Conservation (phyloP, 2,113 vertebrate genomes). For the Spea multiplicata region DNA sequence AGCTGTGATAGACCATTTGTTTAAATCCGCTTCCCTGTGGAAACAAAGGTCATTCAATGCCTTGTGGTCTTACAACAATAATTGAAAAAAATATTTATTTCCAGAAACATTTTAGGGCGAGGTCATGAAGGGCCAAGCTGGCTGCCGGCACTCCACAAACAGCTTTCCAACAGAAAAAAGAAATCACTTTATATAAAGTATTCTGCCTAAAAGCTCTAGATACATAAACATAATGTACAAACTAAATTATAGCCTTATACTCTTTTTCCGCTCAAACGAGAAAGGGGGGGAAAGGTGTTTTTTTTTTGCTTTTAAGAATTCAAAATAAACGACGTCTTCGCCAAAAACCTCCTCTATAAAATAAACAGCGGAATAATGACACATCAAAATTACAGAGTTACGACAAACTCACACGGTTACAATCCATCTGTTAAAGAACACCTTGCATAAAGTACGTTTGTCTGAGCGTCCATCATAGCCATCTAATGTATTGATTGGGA, state of each 20-base stretch:
- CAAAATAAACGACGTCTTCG: constrained; percentile 24
- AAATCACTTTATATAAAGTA: constrained; percentile 21
- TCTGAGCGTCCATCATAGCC: neutral
- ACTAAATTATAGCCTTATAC: neutral
- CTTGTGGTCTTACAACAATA: constrained; percentile 65
- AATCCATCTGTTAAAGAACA: neutral
- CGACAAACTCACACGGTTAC: no score
- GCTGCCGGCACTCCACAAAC: constrained; percentile 53
- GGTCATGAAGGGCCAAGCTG: constrained; percentile 63
- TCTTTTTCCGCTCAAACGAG: neutral
- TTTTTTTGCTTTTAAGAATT: constrained; percentile 22
- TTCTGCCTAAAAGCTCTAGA: constrained; percentile 16
- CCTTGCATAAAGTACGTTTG: neutral
- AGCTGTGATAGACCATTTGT: constrained; percentile 70
- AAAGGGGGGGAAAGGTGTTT: constrained; percentile 4
- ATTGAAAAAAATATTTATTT: constrained; percentile 50
- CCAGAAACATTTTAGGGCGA: constrained; percentile 51
- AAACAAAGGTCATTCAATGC: constrained; percentile 71
- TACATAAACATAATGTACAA: constrained; percentile 30
- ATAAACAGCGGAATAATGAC: neutral
- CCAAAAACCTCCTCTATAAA: constrained; percentile 7
- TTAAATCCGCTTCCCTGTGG: constrained; percentile 74
- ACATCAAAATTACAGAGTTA: neutral
- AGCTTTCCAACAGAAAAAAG: constrained; percentile 25
- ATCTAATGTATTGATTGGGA: constrained; percentile 6